These are phyloP conservation scores for Catocala nupta DNA, from an alignment of 2,888 invertebrate species.

Conservation along the genomic window DNA sequence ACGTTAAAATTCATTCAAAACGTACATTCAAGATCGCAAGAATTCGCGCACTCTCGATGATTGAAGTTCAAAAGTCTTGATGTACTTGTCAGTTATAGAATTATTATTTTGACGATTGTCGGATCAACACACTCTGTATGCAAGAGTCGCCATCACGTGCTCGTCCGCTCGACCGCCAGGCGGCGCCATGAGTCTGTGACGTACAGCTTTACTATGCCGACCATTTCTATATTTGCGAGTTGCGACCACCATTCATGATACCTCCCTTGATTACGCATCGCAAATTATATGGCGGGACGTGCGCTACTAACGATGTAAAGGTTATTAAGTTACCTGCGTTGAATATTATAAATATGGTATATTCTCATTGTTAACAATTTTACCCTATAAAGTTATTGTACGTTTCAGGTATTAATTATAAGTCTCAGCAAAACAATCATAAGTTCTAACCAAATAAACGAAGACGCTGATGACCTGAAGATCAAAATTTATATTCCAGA, in stretches of 20 bases:
- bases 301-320: not conserved
- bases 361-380: not conserved
- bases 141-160: slow-evolving; percentile 44
- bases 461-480: too few relatives aligned
- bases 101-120: slow-evolving; percentile 71
- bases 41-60: too few relatives aligned
- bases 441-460: too few relatives aligned
- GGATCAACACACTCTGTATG: slow-evolving; percentile 73
- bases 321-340: not conserved
- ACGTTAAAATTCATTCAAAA: too few relatives aligned
- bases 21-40: too few relatives aligned
- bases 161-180: slow-evolving; percentile 30
- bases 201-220: slow-evolving; percentile 39
- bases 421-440: too few relatives aligned
- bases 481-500: too few relatives aligned
- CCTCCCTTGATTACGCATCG: slow-evolving; percentile 14
- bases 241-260: slow-evolving; percentile 32
- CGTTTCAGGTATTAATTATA: too few relatives aligned
- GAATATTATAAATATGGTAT: not conserved
- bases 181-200: slow-evolving; percentile 46
- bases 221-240: slow-evolving; percentile 41
- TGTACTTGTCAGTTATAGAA: slow-evolving; percentile 39
- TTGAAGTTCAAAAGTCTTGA: too few relatives aligned
- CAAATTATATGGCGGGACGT: slow-evolving; percentile 24
- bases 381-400: too few relatives aligned